Evolutionary conservation across 2,113 vertebrate species (phyloP).

Genomic region (Microtus pennsylvanicus): DNA sequence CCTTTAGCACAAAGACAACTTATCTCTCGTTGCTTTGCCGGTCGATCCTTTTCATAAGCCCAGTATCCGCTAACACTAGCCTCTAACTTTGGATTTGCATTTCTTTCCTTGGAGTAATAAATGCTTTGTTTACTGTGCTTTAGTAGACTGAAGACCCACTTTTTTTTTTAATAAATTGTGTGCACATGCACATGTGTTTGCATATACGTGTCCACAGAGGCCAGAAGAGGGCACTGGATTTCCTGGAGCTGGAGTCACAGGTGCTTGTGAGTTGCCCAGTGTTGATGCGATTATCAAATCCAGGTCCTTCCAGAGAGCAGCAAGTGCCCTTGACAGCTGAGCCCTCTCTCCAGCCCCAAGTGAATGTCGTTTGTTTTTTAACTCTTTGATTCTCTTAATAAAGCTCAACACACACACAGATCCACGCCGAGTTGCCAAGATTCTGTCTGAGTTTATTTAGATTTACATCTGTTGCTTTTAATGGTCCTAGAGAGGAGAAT

Average conservation of each 20-base stretch:
- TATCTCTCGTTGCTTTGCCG: background rate
- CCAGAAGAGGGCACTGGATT: background rate
- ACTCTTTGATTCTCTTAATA: background rate
- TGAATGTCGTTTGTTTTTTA: background rate
- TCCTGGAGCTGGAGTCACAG: background rate
- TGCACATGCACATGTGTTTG: background rate
- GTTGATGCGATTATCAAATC: too few species aligned
- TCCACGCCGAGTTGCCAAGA: background rate
- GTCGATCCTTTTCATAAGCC: background rate
- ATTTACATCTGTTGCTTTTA: background rate
- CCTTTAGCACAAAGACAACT: background rate
- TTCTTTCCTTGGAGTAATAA: background rate
- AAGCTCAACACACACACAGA: background rate
- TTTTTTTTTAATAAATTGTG: background rate
- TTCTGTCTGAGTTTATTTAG: constrained; percentile 36
- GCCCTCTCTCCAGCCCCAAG: background rate
- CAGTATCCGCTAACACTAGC: too few species aligned
- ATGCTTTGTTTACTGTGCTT: background rate
- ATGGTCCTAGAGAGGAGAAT: background rate
- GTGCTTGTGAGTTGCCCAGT: background rate
- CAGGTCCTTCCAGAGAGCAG: too few species aligned
- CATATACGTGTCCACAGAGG: background rate
- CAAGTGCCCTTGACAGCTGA: background rate
- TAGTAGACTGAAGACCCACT: background rate
- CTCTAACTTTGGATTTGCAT: background rate